These are phyloP conservation scores for Bubo blakistoni DNA, from an alignment of 2,113 vertebrate genomes.

Conservation along the genomic window DNA sequence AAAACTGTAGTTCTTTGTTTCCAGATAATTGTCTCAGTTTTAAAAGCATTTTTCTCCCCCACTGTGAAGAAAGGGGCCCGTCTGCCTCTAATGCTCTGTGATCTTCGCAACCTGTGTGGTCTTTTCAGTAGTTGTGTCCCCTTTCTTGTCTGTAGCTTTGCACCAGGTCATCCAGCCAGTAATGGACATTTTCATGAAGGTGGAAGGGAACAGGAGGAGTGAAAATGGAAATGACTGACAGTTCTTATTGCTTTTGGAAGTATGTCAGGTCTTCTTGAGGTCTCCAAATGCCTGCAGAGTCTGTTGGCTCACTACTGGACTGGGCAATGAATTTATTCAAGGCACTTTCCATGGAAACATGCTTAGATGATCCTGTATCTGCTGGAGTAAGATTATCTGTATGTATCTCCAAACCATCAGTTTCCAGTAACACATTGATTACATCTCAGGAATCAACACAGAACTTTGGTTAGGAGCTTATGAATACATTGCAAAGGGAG, in stretches of 20 bases:
- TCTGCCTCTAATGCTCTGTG: neutral
- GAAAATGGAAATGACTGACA: neutral
- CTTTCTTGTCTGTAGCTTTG: neutral
- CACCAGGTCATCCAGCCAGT: neutral
- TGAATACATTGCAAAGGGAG: neutral
- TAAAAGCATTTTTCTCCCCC: neutral
- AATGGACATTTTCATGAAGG: neutral
- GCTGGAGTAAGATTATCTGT: neutral
- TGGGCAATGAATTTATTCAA: neutral
- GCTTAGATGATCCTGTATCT: neutral
- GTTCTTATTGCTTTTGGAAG: neutral
- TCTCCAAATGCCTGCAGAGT: neutral
- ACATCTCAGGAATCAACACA: neutral
- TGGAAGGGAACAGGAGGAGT: neutral
- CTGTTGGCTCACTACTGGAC: neutral
- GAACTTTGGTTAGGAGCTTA: neutral
- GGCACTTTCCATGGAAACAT: neutral
- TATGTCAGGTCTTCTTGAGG: neutral
- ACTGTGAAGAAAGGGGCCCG: neutral
- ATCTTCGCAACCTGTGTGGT: neutral
- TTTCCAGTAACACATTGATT: neutral
- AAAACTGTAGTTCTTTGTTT: neutral
- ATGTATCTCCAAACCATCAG: neutral
- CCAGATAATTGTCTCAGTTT: neutral
- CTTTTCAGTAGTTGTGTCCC: neutral